Conservation (phyloP, 2,888 invertebrate species). For the Maniola hyperantus region DNA sequence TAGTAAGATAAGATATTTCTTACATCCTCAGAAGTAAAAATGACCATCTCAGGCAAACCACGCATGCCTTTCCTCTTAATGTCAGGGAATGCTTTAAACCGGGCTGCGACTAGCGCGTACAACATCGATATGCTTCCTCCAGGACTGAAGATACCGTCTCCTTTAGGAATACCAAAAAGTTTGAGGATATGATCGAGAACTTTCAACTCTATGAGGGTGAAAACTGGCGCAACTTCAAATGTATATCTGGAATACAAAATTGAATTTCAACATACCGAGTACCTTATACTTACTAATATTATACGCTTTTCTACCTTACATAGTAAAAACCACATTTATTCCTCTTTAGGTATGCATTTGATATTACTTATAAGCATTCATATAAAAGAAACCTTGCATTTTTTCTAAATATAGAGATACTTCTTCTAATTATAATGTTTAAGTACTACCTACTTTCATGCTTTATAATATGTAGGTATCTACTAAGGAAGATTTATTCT, state of each 20-base stretch:
- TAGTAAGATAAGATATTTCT: conserved; percentile 43
- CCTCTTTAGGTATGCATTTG: not conserved
- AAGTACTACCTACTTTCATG: no score
- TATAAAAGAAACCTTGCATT: no score
- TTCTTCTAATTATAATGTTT: no score
- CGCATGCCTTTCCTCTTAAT: conserved; percentile 86
- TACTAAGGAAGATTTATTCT: no score
- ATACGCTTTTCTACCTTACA: not conserved
- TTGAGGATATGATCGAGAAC: conserved; percentile 83
- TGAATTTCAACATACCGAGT: not conserved
- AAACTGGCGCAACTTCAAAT: conserved; percentile 91
- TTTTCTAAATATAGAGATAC: no score
- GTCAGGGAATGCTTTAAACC: conserved; percentile 86
- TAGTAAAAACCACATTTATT: not conserved
- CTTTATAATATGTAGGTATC: no score
- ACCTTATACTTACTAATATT: no score
- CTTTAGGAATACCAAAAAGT: conserved; percentile 84
- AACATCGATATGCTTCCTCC: conserved; percentile 92
- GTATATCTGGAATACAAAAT: conserved; percentile 84
- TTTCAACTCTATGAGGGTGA: conserved; percentile 88
- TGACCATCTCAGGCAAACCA: conserved; percentile 84
- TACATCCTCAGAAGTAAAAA: conserved; percentile 90
- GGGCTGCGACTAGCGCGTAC: conserved; percentile 89
- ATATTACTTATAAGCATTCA: no score
- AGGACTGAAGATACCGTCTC: conserved; percentile 90